Conservation (phyloP, 2,797 vertebrate species). For the Sebastes hopkinsi region DNA sequence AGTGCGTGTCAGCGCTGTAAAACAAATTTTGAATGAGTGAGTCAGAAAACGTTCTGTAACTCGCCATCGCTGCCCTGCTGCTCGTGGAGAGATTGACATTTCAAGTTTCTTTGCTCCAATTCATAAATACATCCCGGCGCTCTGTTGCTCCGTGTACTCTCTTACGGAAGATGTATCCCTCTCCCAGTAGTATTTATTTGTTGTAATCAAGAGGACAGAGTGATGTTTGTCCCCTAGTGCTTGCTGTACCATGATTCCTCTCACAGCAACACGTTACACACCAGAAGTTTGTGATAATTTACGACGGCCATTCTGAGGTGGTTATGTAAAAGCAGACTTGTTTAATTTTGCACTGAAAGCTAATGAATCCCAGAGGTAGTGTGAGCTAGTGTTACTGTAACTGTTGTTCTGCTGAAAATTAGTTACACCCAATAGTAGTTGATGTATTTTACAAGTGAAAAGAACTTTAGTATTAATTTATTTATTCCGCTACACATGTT, state of each 20-base stretch:
- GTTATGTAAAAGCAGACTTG: conserved; percentile 71
- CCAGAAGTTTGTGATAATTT: conserved; percentile 69
- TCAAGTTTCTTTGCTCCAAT: conserved; percentile 61
- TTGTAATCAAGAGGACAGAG: conserved; percentile 77
- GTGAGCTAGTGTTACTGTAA: conserved; percentile 41
- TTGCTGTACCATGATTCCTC: conserved; percentile 49
- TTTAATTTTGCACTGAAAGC: conserved; percentile 74
- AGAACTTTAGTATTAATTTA: conserved; percentile 8
- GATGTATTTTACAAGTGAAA: conserved; percentile 23
- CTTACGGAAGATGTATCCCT: conserved; percentile 66
- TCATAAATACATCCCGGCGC: conserved; percentile 48
- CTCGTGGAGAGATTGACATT: conserved; percentile 54
- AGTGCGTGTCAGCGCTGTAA: conserved; percentile 67
- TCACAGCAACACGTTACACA: conserved; percentile 49
- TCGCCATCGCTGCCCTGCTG: conserved; percentile 29
- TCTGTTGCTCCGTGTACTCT: conserved; percentile 29
- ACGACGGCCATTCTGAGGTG: conserved; percentile 66
- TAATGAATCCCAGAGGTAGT: conserved; percentile 71
- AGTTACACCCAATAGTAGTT: conserved; percentile 21
- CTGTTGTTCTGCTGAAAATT: conserved; percentile 31
- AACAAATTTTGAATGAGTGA: conserved; percentile 69
- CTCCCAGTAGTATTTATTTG: conserved; percentile 77
- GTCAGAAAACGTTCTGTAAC: conserved; percentile 55
- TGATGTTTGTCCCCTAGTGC: conserved; percentile 57
- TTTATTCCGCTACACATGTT: neutral